A percentile compares a stretch with the other conserved stretches of the same genome.
phyloP scores from a whole-genome alignment of 2,797 vertebrate genomes.

The Acanthopagrus latus region DNA sequence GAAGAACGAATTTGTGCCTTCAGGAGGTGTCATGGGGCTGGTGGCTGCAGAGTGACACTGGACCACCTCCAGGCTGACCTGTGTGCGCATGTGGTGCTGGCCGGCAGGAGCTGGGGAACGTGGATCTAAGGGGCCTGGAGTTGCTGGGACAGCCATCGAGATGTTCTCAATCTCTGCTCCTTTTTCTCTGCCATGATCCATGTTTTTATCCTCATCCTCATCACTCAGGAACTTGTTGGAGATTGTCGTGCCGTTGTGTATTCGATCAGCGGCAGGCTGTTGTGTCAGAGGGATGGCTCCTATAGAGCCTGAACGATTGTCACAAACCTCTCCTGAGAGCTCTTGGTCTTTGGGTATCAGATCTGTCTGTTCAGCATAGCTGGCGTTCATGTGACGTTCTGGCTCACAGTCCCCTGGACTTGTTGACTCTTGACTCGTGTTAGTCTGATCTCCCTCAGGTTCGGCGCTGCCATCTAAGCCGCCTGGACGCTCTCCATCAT shows the following conservation, averaged over 20 bases:
- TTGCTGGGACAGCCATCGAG: conserved; percentile 45
- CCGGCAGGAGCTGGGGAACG: conserved; percentile 75
- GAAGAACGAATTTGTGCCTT: conserved; percentile 82
- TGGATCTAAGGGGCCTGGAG: conserved; percentile 49
- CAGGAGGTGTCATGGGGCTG: conserved; percentile 93
- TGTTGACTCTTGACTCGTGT: conserved; percentile 59
- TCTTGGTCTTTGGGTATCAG: conserved; percentile 41
- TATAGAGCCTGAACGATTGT: conserved; percentile 24
- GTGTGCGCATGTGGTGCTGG: conserved; percentile 87
- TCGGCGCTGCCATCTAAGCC: conserved; percentile 45
- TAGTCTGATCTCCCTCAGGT: conserved; percentile 48
- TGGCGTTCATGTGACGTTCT: conserved; percentile 24
- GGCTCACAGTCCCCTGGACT: conserved; percentile 52
- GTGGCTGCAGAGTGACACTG: conserved; percentile 89
- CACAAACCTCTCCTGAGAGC: conserved; percentile 27
- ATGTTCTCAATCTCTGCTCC: conserved; percentile 33
- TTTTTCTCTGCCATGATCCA: conserved; percentile 8
- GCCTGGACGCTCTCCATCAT: conserved; percentile 66
- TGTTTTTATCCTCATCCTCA: conserved; percentile 30
- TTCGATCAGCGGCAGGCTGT: conserved; percentile 41
- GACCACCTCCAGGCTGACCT: conserved; percentile 88
- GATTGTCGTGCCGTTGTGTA: conserved; percentile 11
- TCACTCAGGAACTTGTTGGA: conserved; percentile 16
- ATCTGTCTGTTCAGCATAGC: conserved; percentile 24
- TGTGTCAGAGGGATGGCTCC: conserved; percentile 4